Conservation (phyloP, 2,113 vertebrate genomes). For the Carassius carassius region DNA sequence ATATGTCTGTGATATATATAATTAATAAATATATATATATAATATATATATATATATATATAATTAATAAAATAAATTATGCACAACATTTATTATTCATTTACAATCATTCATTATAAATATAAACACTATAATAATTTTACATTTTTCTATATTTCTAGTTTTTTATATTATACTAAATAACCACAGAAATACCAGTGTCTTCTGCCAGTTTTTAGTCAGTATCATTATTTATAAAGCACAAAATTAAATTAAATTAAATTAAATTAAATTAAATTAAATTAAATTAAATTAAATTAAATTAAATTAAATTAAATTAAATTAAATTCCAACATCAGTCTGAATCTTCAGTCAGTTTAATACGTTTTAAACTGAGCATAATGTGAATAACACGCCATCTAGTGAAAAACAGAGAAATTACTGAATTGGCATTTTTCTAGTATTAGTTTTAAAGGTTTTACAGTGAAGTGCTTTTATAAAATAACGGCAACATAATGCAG, state of each 20-base stretch:
- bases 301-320: background rate
- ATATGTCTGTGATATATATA: no score
- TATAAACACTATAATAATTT: background rate
- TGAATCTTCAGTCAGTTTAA: background rate
- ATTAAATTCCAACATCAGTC: background rate
- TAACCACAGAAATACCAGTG: background rate
- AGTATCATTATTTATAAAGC: no score
- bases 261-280: background rate
- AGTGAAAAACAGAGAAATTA: conserved; percentile 22
- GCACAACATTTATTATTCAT: background rate
- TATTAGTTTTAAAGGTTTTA: background rate
- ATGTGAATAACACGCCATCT: conserved; percentile 31
- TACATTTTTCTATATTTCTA: background rate
- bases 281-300: no score
- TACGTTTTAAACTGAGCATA: background rate
- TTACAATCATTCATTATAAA: background rate
- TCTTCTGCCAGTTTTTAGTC: background rate
- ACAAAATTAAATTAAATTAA: no score
- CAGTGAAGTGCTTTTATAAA: background rate
- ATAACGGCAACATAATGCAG: background rate
- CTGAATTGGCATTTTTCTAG: background rate
- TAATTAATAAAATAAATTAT: background rate
- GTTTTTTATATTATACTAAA: background rate
- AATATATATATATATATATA: background rate
- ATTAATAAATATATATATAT: background rate